phyloP scores from a whole-genome alignment of 2,113 vertebrate species.

The Hyaena hyaena region DNA sequence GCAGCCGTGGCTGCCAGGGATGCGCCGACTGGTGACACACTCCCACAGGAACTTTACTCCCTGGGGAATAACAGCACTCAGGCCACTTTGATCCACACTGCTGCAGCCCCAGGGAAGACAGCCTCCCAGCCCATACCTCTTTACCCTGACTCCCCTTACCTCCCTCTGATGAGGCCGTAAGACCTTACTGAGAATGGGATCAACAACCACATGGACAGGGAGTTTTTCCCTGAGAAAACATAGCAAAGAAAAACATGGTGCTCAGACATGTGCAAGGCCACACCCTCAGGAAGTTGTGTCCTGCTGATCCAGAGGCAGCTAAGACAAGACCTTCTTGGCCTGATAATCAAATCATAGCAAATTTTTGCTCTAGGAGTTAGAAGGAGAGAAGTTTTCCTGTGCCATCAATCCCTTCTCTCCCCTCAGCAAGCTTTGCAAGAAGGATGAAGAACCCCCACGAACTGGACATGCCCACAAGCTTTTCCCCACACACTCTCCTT shows the following conservation, averaged over 20 bases:
- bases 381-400: not conserved
- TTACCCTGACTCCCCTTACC: constrained; percentile 84
- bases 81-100: not conserved
- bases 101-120: not conserved
- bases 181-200: constrained; percentile 94
- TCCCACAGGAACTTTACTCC: constrained; percentile 99
- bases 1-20: constrained; percentile 93
- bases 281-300: not conserved
- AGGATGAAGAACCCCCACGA: not conserved
- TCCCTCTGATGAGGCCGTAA: constrained; percentile 98
- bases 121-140: not conserved
- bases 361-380: not conserved
- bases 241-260: constrained; percentile 40
- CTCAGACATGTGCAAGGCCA: not conserved
- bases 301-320: not conserved
- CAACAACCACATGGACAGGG: constrained; percentile 97
- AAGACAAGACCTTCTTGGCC: not conserved
- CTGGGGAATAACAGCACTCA: constrained; percentile 80
- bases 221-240: constrained; percentile 86
- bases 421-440: not conserved
- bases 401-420: not conserved
- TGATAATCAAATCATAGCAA: not conserved
- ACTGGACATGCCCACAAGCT: constrained; percentile 82
- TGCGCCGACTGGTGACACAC: constrained; percentile 94
- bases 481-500: constrained; percentile 91